These are phyloP conservation scores for Sinocyclocheilus grahami DNA, from an alignment of 2,113 vertebrate genomes.

Conservation along the genomic window DNA sequence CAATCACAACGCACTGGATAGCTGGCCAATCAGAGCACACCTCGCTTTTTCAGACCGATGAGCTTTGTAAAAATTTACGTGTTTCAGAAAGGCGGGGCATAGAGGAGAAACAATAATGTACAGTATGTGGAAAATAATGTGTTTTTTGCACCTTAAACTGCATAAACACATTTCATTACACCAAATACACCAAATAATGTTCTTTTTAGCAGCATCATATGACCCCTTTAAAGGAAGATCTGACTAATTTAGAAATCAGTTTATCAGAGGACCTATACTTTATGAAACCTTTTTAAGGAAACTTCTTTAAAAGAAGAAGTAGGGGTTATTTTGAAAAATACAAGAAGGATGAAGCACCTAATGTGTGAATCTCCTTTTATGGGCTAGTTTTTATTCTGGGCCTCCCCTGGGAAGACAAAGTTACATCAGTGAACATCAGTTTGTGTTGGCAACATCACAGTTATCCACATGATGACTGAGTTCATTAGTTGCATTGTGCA, in stretches of 20 bases:
- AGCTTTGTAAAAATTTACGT: too few relatives aligned
- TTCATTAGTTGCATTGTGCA: slow-evolving; percentile 7
- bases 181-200: too few relatives aligned
- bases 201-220: too few relatives aligned
- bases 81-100: too few relatives aligned
- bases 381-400: not conserved
- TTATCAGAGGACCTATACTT: not conserved
- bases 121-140: too few relatives aligned
- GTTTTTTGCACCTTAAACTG: too few relatives aligned
- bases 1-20: too few relatives aligned
- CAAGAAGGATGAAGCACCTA: not conserved
- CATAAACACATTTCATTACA: too few relatives aligned
- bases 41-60: too few relatives aligned
- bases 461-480: slow-evolving; percentile 4
- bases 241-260: slow-evolving; percentile 27
- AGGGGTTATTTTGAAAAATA: not conserved
- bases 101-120: too few relatives aligned
- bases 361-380: slow-evolving; percentile 11
- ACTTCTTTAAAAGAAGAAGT: slow-evolving; percentile 2
- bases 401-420: not conserved
- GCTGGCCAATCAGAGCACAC: too few relatives aligned
- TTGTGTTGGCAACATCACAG: not conserved
- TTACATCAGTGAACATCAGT: not conserved
- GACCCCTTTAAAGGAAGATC: not conserved
- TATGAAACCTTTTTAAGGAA: not conserved